Evolutionary conservation across 2,113 vertebrate genomes (phyloP), one percentile per base, ranked within the genome.

Genomic region (Marmota monax): DNA sequence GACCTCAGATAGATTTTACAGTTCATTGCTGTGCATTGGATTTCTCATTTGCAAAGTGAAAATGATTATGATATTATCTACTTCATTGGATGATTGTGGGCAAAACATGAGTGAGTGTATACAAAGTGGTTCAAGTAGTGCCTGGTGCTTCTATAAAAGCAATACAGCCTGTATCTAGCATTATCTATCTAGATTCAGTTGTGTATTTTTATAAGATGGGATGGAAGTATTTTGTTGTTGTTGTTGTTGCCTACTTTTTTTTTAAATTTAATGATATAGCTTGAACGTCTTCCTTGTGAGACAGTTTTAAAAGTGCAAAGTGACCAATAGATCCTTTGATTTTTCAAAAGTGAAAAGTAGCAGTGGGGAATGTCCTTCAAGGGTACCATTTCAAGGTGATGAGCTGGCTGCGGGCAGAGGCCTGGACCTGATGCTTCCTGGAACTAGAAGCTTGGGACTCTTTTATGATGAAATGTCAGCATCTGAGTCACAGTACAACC

Each of bases 271-370:
- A 86, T 76, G 23, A 77, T 29, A 85, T 29, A 74, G 37, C 10
- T 51, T 39, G 39, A 84, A 83, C 39, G 58, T 73, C 86, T 84
- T 90, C 53, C 56, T 88, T 29, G 0, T 39, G 61, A 77, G 82
- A 83, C 42, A 94, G 32, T 90, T 90, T 96, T 77, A 88, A 94
- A 90, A 78, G 67, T 89, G 37, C 69, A 74, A 94, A 94, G 51
- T 91, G 58, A 85, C 34, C 70, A 79, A 72, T 94, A 90, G 63
- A 77, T 84, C 37, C 56, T 95, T 88, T 12, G 14, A 77, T 58
- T 92, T 95, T 96, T 82, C 74, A 76, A 90, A 90, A 87, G 20
- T 88, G 63, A 65, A 92, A 88, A 70, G 85, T 51, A 79, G 42
- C 72, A 11, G n/a, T 20, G 61, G 22, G 23, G 34, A 79, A 84